phyloP scores from a whole-genome alignment of 2,797 vertebrate species.

The Gymnothorax javanicus region DNA sequence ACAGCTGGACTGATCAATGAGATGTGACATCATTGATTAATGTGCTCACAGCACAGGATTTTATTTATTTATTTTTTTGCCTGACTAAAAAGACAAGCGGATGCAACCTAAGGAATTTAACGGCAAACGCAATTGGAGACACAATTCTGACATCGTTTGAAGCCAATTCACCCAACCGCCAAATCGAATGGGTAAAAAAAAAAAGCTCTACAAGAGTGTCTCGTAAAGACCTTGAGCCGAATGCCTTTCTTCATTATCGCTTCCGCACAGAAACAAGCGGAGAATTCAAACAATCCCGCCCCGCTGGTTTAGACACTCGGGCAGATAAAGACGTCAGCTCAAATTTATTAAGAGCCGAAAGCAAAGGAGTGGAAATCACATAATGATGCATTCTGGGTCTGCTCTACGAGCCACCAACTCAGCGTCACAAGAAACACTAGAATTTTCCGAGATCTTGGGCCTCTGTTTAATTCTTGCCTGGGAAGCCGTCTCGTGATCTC shows the following conservation, averaged over 20 bases:
- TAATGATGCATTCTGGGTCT: background rate
- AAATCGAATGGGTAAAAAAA: background rate
- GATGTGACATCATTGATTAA: conserved; percentile 10
- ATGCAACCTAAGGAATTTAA: background rate
- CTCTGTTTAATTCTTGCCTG: background rate
- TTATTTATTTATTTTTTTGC: background rate
- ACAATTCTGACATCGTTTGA: background rate
- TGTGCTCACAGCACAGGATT: background rate
- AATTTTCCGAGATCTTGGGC: background rate
- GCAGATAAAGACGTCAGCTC: background rate
- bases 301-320: background rate
- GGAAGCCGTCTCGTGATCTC: background rate
- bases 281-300: background rate
- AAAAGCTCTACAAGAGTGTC: background rate
- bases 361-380: background rate
- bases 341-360: background rate
- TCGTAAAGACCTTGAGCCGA: background rate
- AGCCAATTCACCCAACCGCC: background rate
- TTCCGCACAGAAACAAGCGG: background rate
- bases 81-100: background rate
- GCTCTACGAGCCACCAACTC: background rate
- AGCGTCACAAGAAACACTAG: background rate
- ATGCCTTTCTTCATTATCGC: background rate
- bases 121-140: background rate
- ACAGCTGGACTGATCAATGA: conserved; percentile 6